Base-by-base conservation (phyloP, 35 echinoderm and acorn worm species). In the Heliocidaris erythrogramma region DNA sequence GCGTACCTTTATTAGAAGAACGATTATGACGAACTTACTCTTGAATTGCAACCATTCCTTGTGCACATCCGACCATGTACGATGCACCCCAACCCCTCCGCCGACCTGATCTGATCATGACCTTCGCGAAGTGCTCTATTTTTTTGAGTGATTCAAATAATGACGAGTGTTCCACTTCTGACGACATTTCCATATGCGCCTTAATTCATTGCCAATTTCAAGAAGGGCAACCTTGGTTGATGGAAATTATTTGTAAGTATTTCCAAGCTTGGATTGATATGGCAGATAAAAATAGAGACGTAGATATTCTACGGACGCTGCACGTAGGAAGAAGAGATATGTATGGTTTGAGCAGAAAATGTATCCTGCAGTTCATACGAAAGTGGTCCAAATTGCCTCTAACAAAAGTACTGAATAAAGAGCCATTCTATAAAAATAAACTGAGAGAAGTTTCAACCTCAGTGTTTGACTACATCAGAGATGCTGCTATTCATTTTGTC, bases 141-240 rank as follows among this genome's bases (percentile, higher is more conserved):
- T 78, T 42, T 42, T 78, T 24, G 65, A 78, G 65, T 78, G 65
- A 78, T 78, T n/a, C 65, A 78, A 78, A 78, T 78, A 78, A 78
- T 78, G 65, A 78, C 65, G 65, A 78, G 65, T 78, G 65, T 78
- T 78, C 65, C 65, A 78, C 14, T 78, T 78, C 27, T 78, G 65
- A 78, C 65, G 65, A 78, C 65, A 78, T 78, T 27, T 78, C 65
- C 65, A 78, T 78, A 78, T 78, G 65, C 65, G 65, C 65, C 65
- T 78, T 78, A 78, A 78, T 78, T 78, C 65, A 78, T 78, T 78
- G 65, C 65, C 65, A 78, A 78, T 78, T 78, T 78, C 18, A 78
- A n/a, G 65, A 78, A 78, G 21, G 21, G 65, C 65, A 78, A 78
- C 65, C 18, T 78, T 78, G 65, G 65, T 78, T 78, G 65, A 78